A percentile compares a stretch with the other conserved stretches of the same genome.
phyloP scores from a whole-genome alignment of 64 coral and sea anemone genomes.

The Cladopsammia gracilis region DNA sequence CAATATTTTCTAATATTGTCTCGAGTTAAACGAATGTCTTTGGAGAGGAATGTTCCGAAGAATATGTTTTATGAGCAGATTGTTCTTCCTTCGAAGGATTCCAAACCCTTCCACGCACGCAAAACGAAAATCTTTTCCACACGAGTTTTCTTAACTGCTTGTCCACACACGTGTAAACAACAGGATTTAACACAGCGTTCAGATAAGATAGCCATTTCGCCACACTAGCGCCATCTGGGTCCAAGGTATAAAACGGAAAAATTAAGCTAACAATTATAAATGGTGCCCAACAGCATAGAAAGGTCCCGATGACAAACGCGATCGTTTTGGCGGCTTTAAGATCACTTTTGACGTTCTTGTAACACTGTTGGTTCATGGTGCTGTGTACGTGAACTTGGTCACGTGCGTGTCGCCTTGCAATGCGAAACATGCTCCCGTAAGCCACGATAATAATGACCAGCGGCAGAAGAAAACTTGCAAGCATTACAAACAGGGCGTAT shows the following conservation, averaged over 20 bases:
- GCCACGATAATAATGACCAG: conserved; percentile 71
- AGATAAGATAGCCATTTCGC: conserved; percentile 91
- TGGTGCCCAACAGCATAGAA: conserved; percentile 88
- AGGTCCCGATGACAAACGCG: conserved; percentile 90
- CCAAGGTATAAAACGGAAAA: conserved; percentile 31
- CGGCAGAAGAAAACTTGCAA: conserved; percentile 75
- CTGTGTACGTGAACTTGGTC: background rate
- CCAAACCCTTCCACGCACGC: background rate
- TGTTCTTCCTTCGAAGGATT: background rate
- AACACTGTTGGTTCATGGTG: conserved; percentile 8
- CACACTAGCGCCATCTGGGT: conserved; percentile 57
- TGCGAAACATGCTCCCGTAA: conserved; percentile 85
- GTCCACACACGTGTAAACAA: conserved; percentile 88
- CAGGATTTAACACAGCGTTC: conserved; percentile 83
- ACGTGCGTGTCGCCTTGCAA: conserved; percentile 78
- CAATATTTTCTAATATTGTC: no score
- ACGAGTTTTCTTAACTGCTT: conserved; percentile 81
- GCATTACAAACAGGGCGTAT: conserved; percentile 83
- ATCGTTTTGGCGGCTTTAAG: conserved; percentile 90
- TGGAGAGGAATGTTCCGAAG: background rate
- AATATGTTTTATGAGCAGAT: background rate
- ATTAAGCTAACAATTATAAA: conserved; percentile 81
- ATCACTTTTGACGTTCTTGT: conserved; percentile 64
- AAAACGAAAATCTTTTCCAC: background rate
- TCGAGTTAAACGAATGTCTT: background rate